These are phyloP conservation scores for Gymnarchus niloticus DNA, from an alignment of 2,113 vertebrate genomes.

Conservation along the genomic window DNA sequence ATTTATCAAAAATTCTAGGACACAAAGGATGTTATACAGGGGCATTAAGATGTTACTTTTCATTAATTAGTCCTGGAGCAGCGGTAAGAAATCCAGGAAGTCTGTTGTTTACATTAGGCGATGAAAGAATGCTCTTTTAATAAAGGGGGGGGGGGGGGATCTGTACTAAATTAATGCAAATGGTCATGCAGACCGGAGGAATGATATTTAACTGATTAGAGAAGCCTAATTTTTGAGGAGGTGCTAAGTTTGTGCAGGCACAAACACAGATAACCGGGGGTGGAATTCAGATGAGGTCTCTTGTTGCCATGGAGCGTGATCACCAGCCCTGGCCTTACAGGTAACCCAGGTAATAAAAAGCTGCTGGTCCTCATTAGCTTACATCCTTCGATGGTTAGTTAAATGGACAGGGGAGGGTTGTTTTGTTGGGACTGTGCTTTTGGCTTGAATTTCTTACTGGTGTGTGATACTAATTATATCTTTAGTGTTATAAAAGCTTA, in stretches of 20 bases:
- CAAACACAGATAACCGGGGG: too few relatives aligned
- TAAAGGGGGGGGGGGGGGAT: background rate
- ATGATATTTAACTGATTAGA: background rate
- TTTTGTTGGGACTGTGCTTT: too few relatives aligned
- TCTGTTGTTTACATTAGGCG: background rate
- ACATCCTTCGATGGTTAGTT: background rate
- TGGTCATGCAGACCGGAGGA: background rate
- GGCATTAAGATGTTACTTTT: background rate
- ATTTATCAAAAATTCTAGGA: background rate
- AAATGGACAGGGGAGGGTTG: background rate
- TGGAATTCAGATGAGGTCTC: background rate
- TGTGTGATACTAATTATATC: too few relatives aligned
- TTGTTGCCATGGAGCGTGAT: background rate
- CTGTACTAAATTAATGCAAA: constrained; percentile 3
- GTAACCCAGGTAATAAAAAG: background rate
- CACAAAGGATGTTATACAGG: background rate
- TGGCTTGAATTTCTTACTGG: too few relatives aligned
- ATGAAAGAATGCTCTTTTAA: background rate
- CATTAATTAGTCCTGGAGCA: background rate
- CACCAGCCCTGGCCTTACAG: background rate
- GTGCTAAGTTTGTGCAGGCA: too few relatives aligned
- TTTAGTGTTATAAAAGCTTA: too few relatives aligned
- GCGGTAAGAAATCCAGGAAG: background rate
- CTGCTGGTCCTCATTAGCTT: too few relatives aligned
- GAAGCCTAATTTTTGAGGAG: background rate